These are phyloP conservation scores for Xenopus laevis DNA, from an alignment of 2,113 vertebrate genomes.

Conservation along the genomic window DNA sequence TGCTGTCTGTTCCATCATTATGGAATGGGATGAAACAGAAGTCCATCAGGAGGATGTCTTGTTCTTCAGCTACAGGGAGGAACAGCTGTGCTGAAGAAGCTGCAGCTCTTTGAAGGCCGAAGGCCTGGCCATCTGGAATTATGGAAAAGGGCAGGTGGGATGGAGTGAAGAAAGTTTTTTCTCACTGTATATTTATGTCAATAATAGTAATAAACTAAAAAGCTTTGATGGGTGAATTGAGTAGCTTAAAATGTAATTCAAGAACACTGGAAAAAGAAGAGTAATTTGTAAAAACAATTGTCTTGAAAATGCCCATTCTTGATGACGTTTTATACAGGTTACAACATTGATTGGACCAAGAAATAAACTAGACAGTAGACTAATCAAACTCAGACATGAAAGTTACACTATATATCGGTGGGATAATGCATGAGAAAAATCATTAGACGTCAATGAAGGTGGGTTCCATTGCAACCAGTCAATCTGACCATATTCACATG, in stretches of 20 bases:
- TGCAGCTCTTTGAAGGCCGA: not conserved
- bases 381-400: too few relatives aligned
- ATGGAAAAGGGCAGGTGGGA: slow-evolving; percentile 28
- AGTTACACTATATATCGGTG: too few relatives aligned
- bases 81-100: slow-evolving; percentile 30
- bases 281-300: too few relatives aligned
- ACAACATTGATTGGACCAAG: too few relatives aligned
- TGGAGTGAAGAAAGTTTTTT: slow-evolving; percentile 12
- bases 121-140: slow-evolving; percentile 29
- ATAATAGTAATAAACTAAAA: not conserved
- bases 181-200: slow-evolving; percentile 22
- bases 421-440: too few relatives aligned
- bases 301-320: too few relatives aligned
- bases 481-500: too few relatives aligned
- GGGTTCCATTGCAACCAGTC: too few relatives aligned
- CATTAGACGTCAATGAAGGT: too few relatives aligned
- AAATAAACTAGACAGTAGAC: too few relatives aligned
- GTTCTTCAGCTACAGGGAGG: not conserved
- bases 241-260: slow-evolving; percentile 6
- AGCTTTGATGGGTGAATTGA: slow-evolving; percentile 12
- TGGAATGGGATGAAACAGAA: slow-evolving; percentile 7
- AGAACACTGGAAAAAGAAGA: not conserved
- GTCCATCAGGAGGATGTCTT: not conserved
- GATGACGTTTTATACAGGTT: too few relatives aligned
- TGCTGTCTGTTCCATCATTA: slow-evolving; percentile 20